Evolutionary conservation across 2,113 vertebrate genomes (phyloP), one percentile per base, ranked within the genome.

Genomic region (Corythoichthys haematopterus): DNA sequence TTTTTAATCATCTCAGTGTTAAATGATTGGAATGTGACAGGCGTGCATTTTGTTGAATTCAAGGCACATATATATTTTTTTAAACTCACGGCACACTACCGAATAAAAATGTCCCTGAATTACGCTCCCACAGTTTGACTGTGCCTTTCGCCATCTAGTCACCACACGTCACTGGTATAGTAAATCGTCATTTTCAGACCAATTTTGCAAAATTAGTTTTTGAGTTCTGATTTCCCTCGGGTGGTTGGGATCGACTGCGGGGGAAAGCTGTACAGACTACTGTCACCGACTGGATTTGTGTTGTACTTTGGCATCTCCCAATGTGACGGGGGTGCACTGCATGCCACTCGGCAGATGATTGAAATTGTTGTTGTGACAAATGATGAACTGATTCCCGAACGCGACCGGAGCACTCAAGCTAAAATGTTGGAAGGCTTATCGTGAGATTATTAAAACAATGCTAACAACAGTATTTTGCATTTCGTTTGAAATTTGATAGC

Each of bases 231-330:
- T 52, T 20, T 52, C 50, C 16, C 5, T 2, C 50, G 6, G 2
- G 50, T 52, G 15, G 50, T 16, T 52, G 50, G 16, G 28, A 55
- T 11, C 11, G 9, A 12, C 52, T 55, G 52, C 20, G 51, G 28
- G 20, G 10, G 33, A 51, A 52, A 56, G 36, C 69, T 85, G 78
- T 87, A 81, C 76, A 82, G 55, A 75, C 71, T 80, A 67, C 78
- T 79, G 72, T 78, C 65, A 52, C 66, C 70, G 51, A 60, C 62
- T 66, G 66, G 64, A 57, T 77, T 55, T 59, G 71, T 75, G 57
- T 78, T 59, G 51, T 71, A 72, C 68, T 73, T 77, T 65, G 46
- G 71, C 68, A 66, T 61, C 64, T 52, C 47, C 64, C 72, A 46
- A 64, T 68, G 63, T 43, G 59, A 52, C 48, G 69, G 79, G 71